Evolutionary conservation across 2,113 vertebrate genomes (phyloP).

Genomic region (Sula dactylatra): DNA sequence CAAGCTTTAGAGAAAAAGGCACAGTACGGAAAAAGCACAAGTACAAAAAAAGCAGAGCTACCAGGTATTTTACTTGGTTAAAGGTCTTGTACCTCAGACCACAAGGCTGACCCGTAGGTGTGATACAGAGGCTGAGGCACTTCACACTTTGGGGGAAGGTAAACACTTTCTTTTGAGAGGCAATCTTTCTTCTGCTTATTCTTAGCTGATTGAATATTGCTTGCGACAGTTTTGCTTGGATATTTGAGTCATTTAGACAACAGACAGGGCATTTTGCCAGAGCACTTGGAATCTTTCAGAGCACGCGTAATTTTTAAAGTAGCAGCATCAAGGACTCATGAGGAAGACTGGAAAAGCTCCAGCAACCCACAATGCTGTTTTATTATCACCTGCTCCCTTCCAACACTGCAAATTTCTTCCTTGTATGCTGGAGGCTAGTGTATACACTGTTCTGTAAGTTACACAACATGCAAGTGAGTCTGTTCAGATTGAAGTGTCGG

Average conservation of each 20-base stretch:
- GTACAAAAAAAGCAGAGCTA: neutral
- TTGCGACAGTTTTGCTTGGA: conserved; percentile 1
- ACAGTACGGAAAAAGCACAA: neutral
- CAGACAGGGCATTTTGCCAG: neutral
- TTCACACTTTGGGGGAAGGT: neutral
- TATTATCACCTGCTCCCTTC: conserved; percentile 1
- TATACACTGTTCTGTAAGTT: neutral
- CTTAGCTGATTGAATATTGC: neutral
- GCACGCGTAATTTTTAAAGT: conserved; percentile 25
- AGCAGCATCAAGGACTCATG: conserved; percentile 20
- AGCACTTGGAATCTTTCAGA: conserved; percentile 11
- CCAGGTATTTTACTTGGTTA: neutral
- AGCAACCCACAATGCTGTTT: conserved; percentile 1
- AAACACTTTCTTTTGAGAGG: neutral
- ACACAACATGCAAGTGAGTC: neutral
- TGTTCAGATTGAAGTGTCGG: neutral
- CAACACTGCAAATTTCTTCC: neutral
- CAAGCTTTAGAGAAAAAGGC: neutral
- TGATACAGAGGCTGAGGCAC: neutral
- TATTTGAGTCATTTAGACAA: conserved; percentile 12
- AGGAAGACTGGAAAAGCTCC: conserved; percentile 34
- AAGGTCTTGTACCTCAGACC: neutral
- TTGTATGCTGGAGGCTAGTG: neutral
- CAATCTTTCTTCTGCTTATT: neutral
- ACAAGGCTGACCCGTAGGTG: neutral